Conservation (phyloP, 2,888 invertebrate genomes). For the Drosophila basisetae region DNA sequence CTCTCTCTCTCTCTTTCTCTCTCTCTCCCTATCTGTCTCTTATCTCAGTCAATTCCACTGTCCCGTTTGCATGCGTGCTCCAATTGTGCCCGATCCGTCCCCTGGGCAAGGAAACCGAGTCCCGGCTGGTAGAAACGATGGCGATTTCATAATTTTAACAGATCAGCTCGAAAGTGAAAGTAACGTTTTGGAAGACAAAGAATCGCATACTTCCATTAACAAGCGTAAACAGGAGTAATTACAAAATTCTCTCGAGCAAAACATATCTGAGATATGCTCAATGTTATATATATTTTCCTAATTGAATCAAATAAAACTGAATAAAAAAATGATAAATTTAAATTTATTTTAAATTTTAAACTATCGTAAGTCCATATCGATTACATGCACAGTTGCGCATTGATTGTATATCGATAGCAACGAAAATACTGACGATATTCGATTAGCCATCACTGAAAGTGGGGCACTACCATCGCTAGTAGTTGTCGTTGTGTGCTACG, state of each 20-base stretch:
- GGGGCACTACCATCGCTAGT: slow-evolving; percentile 15
- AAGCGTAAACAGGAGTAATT: slow-evolving; percentile 13
- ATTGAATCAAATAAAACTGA: neutral
- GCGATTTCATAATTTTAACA: neutral
- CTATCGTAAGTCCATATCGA: neutral
- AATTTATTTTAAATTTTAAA: neutral
- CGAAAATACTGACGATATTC: slow-evolving; percentile 3
- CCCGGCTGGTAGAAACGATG: neutral
- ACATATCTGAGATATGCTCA: neutral
- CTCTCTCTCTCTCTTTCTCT: neutral
- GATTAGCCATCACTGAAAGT: neutral
- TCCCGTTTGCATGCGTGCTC: slow-evolving; percentile 34
- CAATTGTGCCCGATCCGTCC: slow-evolving; percentile 4
- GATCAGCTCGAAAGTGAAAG: neutral
- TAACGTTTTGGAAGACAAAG: neutral
- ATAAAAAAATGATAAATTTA: neutral
- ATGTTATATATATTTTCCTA: neutral
- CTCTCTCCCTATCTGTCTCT: neutral
- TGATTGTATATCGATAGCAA: slow-evolving; percentile 5
- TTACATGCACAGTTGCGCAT: neutral
- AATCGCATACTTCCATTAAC: neutral
- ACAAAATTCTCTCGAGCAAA: neutral
- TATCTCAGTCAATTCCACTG: slow-evolving; percentile 10
- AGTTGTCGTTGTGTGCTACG: slow-evolving; percentile 45
- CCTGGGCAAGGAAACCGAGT: slow-evolving; percentile 5